Base-by-base conservation (phyloP, 2,888 invertebrate species). In the Lamellibrachia satsuma region DNA sequence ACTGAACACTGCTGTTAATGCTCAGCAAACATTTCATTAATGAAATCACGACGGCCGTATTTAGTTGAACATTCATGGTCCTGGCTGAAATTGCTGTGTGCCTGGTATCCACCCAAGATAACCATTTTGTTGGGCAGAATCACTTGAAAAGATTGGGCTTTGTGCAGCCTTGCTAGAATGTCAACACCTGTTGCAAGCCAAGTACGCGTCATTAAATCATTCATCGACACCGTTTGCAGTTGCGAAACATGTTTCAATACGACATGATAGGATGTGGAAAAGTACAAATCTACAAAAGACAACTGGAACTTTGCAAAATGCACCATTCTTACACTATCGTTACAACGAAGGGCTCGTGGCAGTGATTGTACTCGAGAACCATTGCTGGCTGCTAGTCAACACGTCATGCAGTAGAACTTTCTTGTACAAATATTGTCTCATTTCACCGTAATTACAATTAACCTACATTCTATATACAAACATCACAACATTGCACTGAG, bases 251-350 rank as follows among this genome's bases (percentile, higher is more conserved):
- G 15, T 75, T n/a, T 22, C 75, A 22, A 75, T 75, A 75, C 75
- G 22, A 75, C 75, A 75, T 75, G 75, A 75, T 15, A 75, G 75
- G 75, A 75, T n/a, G 75, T 75, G 75, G 75, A 75, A 75, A 75
- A 75, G 75, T 75, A 75, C 75, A 75, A 75, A 75, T 75, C 75
- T 75, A 75, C 75, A 75, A 75, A 75, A 75, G 15, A 75, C 75
- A 75, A 75, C 75, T 75, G 75, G 75, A 75, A 75, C 75, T 75
- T 75, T 75, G 75, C 75, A 75, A 75, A 75, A 75, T 75, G 75
- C 22, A 75, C 75, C 75, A 75, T 75, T 75, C 75, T 75, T 75
- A 22, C n/a, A n/a, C 22, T 75, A 22, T 6, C 75, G 22, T 75
- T 75, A 6, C 75, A 75, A 75, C 22, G 75, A 75, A 11, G 22